phyloP scores from a whole-genome alignment of 2,113 vertebrate genomes.

The Eulacestoma nigropectus region DNA sequence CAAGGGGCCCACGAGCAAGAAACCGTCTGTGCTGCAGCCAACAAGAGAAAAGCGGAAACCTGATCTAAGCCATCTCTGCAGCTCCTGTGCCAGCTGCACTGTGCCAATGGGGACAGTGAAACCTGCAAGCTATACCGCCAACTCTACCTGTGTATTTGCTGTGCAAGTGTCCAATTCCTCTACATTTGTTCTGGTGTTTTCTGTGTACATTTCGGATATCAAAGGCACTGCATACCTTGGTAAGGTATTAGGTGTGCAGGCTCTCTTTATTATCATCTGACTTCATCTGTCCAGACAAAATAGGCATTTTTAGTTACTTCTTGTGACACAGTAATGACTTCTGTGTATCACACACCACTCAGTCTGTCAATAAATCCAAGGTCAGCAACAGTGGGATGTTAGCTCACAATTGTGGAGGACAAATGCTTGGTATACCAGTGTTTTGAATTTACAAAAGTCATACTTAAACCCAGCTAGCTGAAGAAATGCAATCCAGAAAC shows the following conservation, averaged over 20 bases:
- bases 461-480: neutral
- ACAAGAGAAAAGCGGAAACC: neutral
- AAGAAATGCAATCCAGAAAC: neutral
- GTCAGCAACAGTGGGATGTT: neutral
- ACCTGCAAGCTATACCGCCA: neutral
- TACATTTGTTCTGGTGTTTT: neutral
- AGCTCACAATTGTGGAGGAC: neutral
- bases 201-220: neutral
- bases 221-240: neutral
- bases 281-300: neutral
- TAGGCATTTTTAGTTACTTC: neutral
- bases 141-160: rapidly evolving
- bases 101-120: neutral
- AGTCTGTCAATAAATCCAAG: neutral
- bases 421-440: neutral
- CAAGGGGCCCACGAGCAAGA: neutral
- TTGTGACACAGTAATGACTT: neutral
- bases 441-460: neutral
- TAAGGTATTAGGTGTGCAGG: neutral
- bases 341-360: neutral
- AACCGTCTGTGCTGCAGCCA: neutral
- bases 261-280: neutral
- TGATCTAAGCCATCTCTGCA: neutral
- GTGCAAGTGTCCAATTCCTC: neutral
- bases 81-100: neutral